Evolutionary conservation across 2,797 vertebrate genomes (phyloP), one percentile per base, ranked within the genome.

Genomic region (Limosa lapponica): DNA sequence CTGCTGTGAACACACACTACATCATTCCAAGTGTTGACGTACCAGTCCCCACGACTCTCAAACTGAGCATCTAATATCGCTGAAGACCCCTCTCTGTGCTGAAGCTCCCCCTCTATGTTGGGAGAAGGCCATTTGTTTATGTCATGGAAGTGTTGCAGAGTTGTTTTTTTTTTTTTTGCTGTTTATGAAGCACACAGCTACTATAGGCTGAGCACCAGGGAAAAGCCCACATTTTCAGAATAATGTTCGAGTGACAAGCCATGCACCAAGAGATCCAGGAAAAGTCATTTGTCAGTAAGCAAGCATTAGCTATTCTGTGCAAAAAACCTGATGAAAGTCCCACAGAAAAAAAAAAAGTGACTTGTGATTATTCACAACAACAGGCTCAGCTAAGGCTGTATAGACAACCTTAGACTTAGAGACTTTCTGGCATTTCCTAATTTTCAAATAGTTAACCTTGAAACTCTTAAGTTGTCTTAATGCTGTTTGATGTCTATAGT

Each of bases 1-100:
- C 52, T 85, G 69, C 54, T 43, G 49, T 17, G 62, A 81, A 57
- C 39, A 69, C 1, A 0, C 4, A 1, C 44, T 37, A 1, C 52
- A 10, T 23, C 2, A 0, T 27, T 27, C 14, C 2, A 5, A 49
- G 37, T 1, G 11, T 30, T 46, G 25, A 69, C 0, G 0, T 18
- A 46, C n/a, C 64, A 51, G 62, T 36, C 43, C 49, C 36, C 72
- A 46, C 2, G 0, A 37, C 24, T 36, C 51, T 41, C 34, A 55
- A 65, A 54, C 30, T 3, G 8, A 48, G 25, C 57, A 44, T 22
- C 37, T 44, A 37, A 36, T 12, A 3, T 1, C 22, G 25, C 58
- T 82, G 36, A 78, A 54, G 27, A 66, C 6, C 30, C 19, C 14
- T 27, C 34, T 77, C 30, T 11, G 5, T 32, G 41, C 23, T 46